phyloP scores from a whole-genome alignment of 2,113 vertebrate species.

The Cinclus cinclus region DNA sequence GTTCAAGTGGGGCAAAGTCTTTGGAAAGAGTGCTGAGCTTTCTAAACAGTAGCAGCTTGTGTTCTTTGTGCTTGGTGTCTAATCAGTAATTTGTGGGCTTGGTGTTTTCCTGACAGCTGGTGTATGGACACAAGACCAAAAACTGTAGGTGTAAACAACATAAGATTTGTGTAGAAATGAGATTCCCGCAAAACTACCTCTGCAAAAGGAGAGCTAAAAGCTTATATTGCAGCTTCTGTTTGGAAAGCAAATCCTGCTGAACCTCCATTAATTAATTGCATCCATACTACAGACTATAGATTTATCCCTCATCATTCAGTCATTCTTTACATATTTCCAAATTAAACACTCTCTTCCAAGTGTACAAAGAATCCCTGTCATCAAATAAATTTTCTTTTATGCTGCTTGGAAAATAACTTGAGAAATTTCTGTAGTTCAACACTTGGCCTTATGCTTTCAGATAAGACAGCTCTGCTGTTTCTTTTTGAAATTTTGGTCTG shows the following conservation, averaged over 20 bases:
- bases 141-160: background rate
- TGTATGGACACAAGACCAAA: background rate
- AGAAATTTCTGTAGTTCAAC: background rate
- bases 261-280: background rate
- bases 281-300: background rate
- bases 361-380: background rate
- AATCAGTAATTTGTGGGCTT: background rate
- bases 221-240: background rate
- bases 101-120: constrained; percentile 9
- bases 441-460: background rate
- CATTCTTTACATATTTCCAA: background rate
- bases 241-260: background rate
- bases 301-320: fast-evolving
- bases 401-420: background rate
- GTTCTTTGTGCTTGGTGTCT: background rate
- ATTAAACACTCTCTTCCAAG: background rate
- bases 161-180: background rate
- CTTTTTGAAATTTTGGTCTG: background rate
- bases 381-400: background rate
- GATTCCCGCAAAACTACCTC: background rate
- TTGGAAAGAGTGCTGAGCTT: background rate
- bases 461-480: background rate
- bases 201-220: background rate
- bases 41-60: background rate
- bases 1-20: background rate